phyloP scores from a whole-genome alignment of 2,797 vertebrate species.

The Poeciliopsis turneri region DNA sequence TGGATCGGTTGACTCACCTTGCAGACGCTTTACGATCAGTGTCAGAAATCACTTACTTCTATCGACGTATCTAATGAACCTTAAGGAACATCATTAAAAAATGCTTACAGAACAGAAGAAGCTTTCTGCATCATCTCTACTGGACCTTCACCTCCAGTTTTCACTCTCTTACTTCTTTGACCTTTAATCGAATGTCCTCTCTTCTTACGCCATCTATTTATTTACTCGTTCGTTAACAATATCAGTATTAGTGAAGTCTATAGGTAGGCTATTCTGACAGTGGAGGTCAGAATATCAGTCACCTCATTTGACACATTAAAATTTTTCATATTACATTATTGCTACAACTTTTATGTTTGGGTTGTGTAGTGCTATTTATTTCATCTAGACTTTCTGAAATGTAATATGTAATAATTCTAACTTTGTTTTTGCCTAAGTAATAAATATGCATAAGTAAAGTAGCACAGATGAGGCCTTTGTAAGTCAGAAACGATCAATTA shows the following conservation, averaged over 20 bases:
- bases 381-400: not conserved
- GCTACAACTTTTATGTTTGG: slow-evolving; percentile 3
- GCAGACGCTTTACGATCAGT: slow-evolving; percentile 54
- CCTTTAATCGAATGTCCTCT: slow-evolving; percentile 37
- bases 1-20: slow-evolving; percentile 64
- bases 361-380: slow-evolving; percentile 12
- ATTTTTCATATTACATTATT: slow-evolving; percentile 5
- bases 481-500: slow-evolving; percentile 30
- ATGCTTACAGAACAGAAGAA: slow-evolving; percentile 40
- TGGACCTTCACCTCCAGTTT: slow-evolving; percentile 13
- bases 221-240: not conserved
- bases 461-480: slow-evolving; percentile 35
- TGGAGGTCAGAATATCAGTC: not conserved
- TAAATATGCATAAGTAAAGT: slow-evolving; percentile 33
- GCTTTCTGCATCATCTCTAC: slow-evolving; percentile 4
- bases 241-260: not conserved
- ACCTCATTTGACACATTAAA: not conserved
- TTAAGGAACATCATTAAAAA: slow-evolving; percentile 51
- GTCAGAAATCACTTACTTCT: slow-evolving; percentile 47
- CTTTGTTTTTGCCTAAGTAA: not conserved
- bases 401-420: not conserved
- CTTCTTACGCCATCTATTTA: slow-evolving; percentile 9
- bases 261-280: not conserved
- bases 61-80: slow-evolving; percentile 55
- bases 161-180: slow-evolving; percentile 28